Evolutionary conservation across 2,797 vertebrate species (phyloP).

Genomic region (Saxicola maurus): DNA sequence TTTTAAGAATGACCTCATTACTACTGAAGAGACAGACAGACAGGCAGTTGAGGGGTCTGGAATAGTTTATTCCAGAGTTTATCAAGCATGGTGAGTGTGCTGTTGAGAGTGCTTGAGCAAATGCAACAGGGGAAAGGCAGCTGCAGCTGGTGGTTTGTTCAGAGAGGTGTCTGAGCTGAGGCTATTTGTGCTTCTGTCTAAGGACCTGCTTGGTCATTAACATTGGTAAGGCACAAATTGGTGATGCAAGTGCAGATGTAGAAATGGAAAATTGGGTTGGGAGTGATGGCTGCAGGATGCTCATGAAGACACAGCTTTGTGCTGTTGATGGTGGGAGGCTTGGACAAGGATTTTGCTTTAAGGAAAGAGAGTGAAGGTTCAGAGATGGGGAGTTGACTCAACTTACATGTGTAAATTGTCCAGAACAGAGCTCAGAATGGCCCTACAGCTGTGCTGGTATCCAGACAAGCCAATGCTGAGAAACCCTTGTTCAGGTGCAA

Average conservation of each 20-base stretch:
- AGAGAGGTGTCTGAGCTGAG: neutral
- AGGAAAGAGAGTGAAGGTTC: neutral
- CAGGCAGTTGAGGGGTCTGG: neutral
- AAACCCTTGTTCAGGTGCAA: neutral
- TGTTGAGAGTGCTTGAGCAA: neutral
- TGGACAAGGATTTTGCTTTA: neutral
- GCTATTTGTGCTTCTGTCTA: neutral
- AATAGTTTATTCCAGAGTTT: neutral
- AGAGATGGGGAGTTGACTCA: rapidly evolving
- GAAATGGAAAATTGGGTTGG: neutral
- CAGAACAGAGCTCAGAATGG: neutral
- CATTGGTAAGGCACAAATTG: neutral
- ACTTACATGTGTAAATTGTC: neutral
- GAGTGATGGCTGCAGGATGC: neutral
- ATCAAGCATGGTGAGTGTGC: rapidly evolving
- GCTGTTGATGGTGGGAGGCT: neutral
- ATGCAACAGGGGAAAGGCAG: neutral
- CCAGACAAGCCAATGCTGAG: neutral
- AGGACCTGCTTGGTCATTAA: neutral
- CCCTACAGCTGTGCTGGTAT: neutral
- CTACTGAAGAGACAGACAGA: neutral
- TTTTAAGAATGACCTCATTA: neutral
- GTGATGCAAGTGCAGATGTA: neutral
- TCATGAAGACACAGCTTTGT: neutral
- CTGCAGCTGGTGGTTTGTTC: neutral